These are phyloP conservation scores for Myopa tessellatipennis DNA, from an alignment of 2,888 invertebrate species.

Conservation along the genomic window DNA sequence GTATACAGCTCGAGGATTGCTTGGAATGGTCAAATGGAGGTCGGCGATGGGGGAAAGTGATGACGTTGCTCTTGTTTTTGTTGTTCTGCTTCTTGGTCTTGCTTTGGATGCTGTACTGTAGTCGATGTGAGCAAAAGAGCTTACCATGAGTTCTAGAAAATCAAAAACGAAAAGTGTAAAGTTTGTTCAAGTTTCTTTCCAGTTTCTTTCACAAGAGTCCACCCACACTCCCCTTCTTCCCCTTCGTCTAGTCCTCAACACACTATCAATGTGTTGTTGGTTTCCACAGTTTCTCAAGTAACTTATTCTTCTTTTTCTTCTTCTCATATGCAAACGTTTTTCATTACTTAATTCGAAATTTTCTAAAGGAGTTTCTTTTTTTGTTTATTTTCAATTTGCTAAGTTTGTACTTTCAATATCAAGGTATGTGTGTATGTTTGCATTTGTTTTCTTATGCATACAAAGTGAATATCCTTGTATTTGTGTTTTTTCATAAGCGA, in stretches of 20 bases:
- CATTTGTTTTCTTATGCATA: background rate
- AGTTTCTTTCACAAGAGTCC: background rate
- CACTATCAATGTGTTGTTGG: background rate
- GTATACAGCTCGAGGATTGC: background rate
- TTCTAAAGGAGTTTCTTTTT: slow-evolving; percentile 15
- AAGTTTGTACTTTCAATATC: no score
- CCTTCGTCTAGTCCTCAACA: background rate
- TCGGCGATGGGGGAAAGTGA: background rate
- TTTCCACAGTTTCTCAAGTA: background rate
- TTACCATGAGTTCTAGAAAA: no score
- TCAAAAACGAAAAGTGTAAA: background rate
- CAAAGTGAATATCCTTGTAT: background rate
- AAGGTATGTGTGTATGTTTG: slow-evolving; percentile 7
- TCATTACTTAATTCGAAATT: background rate
- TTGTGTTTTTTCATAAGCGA: background rate
- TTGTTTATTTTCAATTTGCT: slow-evolving; percentile 25
- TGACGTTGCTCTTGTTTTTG: background rate
- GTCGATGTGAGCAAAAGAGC: no score
- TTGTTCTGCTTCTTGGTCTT: background rate
- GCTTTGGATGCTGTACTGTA: no score
- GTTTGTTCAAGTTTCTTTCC: background rate
- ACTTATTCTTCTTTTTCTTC: no score
- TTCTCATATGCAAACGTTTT: background rate
- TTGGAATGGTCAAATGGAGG: no score
- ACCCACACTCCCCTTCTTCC: background rate